These are phyloP conservation scores for Heterochromis multidens DNA, from an alignment of 2,113 vertebrate genomes.

Conservation along the genomic window DNA sequence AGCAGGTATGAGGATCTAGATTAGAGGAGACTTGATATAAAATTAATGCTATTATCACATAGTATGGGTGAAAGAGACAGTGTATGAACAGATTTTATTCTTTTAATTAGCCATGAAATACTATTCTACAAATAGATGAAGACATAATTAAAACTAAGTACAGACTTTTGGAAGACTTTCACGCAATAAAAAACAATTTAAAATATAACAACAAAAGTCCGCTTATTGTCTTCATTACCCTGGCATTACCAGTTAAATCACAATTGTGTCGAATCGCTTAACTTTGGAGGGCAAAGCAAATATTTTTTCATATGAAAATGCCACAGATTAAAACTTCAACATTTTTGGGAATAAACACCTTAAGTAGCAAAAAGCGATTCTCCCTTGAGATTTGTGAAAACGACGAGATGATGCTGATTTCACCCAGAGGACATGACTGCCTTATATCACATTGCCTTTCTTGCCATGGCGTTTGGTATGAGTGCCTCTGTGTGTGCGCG, in stretches of 20 bases:
- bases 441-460: slow-evolving; percentile 41
- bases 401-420: slow-evolving; percentile 21
- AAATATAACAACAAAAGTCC: no score
- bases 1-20: background rate
- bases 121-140: background rate
- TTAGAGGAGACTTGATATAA: background rate
- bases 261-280: background rate
- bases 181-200: background rate
- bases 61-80: background rate
- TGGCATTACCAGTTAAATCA: background rate
- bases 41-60: background rate
- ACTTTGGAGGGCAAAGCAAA: background rate
- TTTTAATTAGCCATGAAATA: background rate
- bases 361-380: slow-evolving; percentile 8
- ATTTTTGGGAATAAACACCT: slow-evolving; percentile 23
- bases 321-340: slow-evolving; percentile 26
- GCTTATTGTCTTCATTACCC: background rate
- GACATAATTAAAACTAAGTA: background rate
- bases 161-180: background rate
- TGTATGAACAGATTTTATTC: background rate
- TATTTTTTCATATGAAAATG: slow-evolving; percentile 47
- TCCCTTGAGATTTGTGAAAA: slow-evolving; percentile 27
- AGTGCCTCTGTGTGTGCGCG: background rate
- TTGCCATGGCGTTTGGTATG: background rate
- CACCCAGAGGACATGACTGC: slow-evolving; percentile 45